These are phyloP conservation scores for Gracilinanus agilis DNA, from an alignment of 2,113 vertebrate species.

Conservation along the genomic window DNA sequence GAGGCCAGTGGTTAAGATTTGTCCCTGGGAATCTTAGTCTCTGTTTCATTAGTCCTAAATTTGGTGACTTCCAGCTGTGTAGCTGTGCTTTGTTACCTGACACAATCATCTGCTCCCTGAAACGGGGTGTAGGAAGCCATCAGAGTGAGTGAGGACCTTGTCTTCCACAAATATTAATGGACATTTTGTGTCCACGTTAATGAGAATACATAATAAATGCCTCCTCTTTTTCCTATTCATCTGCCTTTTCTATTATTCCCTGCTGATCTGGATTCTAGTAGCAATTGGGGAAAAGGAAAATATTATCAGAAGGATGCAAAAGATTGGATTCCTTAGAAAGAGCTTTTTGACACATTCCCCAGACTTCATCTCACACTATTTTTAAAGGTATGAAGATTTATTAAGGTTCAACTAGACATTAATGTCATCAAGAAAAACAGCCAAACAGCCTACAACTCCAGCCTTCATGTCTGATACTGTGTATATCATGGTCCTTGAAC, in stretches of 20 bases:
- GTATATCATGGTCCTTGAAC: neutral
- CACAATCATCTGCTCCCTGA: neutral
- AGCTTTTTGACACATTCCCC: neutral
- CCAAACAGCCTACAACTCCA: neutral
- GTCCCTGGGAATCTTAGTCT: neutral
- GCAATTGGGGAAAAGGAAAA: neutral
- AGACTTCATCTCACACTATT: neutral
- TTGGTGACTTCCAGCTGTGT: accelerated
- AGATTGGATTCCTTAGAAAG: neutral
- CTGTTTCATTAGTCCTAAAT: accelerated
- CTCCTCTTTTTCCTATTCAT: neutral
- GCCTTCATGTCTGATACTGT: neutral
- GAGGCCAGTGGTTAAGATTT: neutral
- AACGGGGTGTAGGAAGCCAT: accelerated
- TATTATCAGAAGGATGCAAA: neutral
- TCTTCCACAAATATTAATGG: neutral
- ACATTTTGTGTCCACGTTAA: neutral
- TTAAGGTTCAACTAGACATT: neutral
- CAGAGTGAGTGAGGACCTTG: neutral
- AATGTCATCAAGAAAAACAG: neutral
- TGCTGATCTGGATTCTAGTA: neutral
- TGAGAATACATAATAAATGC: neutral
- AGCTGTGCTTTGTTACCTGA: neutral
- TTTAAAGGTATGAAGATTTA: neutral
- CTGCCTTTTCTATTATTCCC: neutral